Evolutionary conservation across 1,140 invertebrate genomes (phyloP).

Genomic region (Apis dorsata): DNA sequence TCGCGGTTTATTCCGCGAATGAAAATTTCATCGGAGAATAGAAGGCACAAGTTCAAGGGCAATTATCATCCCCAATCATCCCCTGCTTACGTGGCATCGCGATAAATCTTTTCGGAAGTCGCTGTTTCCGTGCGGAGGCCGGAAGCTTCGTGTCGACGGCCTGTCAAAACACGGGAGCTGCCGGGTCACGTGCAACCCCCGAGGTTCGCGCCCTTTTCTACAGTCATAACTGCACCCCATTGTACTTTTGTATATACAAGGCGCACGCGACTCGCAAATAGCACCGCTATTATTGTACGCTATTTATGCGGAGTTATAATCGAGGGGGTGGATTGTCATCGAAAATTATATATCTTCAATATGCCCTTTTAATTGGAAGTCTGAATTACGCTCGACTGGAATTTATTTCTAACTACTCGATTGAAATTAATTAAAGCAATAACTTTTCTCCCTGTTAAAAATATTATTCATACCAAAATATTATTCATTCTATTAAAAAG

Average conservation of each 20-base stretch:
- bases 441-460: too few relatives aligned
- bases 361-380: neutral
- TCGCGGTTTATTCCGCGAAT: neutral
- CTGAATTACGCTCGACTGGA: too few relatives aligned
- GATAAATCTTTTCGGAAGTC: constrained; percentile 67
- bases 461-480: too few relatives aligned
- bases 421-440: too few relatives aligned
- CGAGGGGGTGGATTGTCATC: neutral
- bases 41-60: constrained; percentile 47
- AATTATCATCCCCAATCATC: constrained; percentile 49
- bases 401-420: too few relatives aligned
- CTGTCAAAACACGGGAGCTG: constrained; percentile 76
- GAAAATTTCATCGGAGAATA: neutral
- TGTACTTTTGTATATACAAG: constrained; percentile 45
- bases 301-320: neutral
- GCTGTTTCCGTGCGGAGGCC: constrained; percentile 53
- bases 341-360: neutral
- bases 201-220: constrained; percentile 72
- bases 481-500: too few relatives aligned
- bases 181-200: constrained; percentile 68
- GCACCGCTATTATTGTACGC: constrained; percentile 22
- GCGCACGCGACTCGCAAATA: constrained; percentile 36
- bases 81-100: constrained; percentile 53
- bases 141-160: constrained; percentile 73
- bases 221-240: constrained; percentile 57